Evolutionary conservation across 2,113 vertebrate genomes (phyloP).

Genomic region (Burhinus oedicnemus): DNA sequence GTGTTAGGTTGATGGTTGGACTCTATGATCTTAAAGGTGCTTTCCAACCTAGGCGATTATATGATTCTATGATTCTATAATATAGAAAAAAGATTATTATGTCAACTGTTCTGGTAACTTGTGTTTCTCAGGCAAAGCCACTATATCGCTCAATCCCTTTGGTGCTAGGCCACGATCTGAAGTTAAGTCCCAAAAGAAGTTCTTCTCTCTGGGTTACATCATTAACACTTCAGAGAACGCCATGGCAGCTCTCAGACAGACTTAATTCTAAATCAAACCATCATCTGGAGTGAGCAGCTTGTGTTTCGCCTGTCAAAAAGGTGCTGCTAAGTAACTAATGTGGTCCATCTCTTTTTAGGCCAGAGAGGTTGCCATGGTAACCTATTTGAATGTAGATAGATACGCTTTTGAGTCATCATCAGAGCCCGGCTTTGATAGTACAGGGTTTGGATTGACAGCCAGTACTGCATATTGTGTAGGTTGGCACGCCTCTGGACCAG

Average conservation of each 20-base stretch:
- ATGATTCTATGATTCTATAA: neutral
- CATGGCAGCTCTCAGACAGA: slow-evolving; percentile 8
- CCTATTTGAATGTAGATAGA: slow-evolving; percentile 23
- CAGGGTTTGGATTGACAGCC: slow-evolving; percentile 40
- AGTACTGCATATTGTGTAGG: slow-evolving; percentile 39
- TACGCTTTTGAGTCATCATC: slow-evolving; percentile 49
- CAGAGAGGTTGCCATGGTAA: slow-evolving; percentile 56
- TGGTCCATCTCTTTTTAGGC: slow-evolving; percentile 68
- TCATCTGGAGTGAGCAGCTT: slow-evolving; percentile 62
- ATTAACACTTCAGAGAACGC: neutral
- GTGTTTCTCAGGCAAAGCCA: neutral
- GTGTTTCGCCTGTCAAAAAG: slow-evolving; percentile 67
- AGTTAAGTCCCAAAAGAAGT: slow-evolving; percentile 25
- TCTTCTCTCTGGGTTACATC: neutral
- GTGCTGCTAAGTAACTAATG: slow-evolving; percentile 61
- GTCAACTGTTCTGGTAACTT: neutral
- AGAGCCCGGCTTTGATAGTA: slow-evolving; percentile 14
- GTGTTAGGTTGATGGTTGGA: too few species aligned
- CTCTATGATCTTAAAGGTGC: too few species aligned
- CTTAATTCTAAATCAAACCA: slow-evolving; percentile 14
- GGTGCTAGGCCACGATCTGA: neutral
- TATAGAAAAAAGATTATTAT: neutral
- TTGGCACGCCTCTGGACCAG: slow-evolving; percentile 60
- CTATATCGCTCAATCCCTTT: neutral
- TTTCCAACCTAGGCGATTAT: too few species aligned